phyloP scores from a whole-genome alignment of 2,113 vertebrate species.

The Gracilinanus agilis region DNA sequence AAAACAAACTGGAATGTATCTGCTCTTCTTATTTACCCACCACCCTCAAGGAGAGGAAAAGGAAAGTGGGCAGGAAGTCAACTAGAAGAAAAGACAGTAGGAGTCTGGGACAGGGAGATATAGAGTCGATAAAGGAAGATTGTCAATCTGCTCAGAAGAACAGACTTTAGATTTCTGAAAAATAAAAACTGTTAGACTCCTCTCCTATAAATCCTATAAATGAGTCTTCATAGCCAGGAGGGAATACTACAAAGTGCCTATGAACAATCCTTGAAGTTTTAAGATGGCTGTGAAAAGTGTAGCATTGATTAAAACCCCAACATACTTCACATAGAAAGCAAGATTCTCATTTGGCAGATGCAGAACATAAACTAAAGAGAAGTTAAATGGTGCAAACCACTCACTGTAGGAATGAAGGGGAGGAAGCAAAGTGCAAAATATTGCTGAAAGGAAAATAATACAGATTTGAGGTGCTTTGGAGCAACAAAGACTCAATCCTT shows the following conservation, averaged over 20 bases:
- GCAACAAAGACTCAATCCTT: slow-evolving; percentile 46
- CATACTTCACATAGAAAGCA: neutral
- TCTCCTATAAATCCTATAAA: neutral
- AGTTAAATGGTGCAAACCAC: neutral
- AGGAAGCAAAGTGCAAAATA: neutral
- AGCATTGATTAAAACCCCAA: neutral
- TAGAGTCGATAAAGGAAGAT: neutral
- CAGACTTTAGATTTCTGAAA: slow-evolving; percentile 4
- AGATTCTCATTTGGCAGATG: neutral
- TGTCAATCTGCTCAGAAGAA: slow-evolving; percentile 7
- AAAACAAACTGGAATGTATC: neutral
- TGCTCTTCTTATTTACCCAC: neutral
- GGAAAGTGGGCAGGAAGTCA: neutral
- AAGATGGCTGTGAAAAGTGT: slow-evolving; percentile 13
- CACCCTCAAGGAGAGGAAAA: neutral
- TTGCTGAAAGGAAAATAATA: neutral
- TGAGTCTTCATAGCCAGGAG: slow-evolving; percentile 20
- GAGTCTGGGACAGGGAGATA: neutral
- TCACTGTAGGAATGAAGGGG: neutral
- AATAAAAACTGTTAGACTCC: neutral
- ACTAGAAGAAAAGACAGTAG: neutral
- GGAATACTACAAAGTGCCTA: slow-evolving; percentile 5
- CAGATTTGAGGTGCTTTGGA: slow-evolving; percentile 1
- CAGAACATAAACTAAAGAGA: slow-evolving; percentile 20
- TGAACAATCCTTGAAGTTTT: neutral